phyloP scores from a whole-genome alignment of 2,797 vertebrate genomes.

The Xenentodon cancila region DNA sequence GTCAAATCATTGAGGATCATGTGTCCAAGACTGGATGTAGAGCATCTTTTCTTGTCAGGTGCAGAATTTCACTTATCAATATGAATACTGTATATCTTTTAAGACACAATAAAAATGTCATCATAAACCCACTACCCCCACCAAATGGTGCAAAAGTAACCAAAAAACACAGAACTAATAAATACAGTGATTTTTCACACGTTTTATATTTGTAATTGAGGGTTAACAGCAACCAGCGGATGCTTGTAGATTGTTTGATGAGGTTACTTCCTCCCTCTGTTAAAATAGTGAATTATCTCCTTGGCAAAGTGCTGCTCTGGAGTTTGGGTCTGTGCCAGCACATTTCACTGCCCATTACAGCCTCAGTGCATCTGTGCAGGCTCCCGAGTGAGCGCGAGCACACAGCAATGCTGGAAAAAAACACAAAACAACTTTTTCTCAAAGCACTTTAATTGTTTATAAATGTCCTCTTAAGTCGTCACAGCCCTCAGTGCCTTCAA shows the following conservation, averaged over 20 bases:
- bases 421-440: slow-evolving; percentile 13
- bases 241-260: slow-evolving; percentile 38
- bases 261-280: slow-evolving; percentile 34
- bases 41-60: too few relatives aligned
- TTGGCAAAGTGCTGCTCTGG: neutral
- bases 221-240: slow-evolving; percentile 39
- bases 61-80: too few relatives aligned
- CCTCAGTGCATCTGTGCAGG: slow-evolving; percentile 4
- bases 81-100: too few relatives aligned
- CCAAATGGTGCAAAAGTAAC: too few relatives aligned
- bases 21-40: too few relatives aligned
- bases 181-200: neutral
- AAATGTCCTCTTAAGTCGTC: slow-evolving; percentile 54
- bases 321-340: slow-evolving; percentile 38
- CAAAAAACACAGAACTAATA: slow-evolving; percentile 9
- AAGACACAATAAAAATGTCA: too few relatives aligned
- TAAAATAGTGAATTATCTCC: slow-evolving; percentile 33
- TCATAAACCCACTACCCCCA: too few relatives aligned
- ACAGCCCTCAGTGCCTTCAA: slow-evolving; percentile 36
- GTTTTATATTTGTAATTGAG: slow-evolving; percentile 22
- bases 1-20: too few relatives aligned
- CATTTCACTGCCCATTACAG: slow-evolving; percentile 31
- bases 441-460: slow-evolving; percentile 51
- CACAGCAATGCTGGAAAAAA: slow-evolving; percentile 19
- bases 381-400: slow-evolving; percentile 41